Evolutionary conservation across 2,113 vertebrate species (phyloP).

Genomic region (Corythoichthys haematopterus): DNA sequence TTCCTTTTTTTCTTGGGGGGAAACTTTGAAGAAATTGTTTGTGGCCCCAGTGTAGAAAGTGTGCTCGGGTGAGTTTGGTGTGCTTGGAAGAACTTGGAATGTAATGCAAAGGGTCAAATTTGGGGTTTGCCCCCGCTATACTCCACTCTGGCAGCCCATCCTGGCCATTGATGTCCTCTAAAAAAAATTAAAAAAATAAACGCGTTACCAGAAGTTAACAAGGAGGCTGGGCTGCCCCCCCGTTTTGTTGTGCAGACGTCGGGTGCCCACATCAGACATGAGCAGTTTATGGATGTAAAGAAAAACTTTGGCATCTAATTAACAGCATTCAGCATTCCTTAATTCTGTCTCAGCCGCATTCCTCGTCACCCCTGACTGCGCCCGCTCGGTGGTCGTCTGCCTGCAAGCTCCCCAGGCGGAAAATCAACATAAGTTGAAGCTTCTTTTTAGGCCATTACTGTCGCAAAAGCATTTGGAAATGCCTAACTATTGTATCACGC

Average conservation of each 20-base stretch:
- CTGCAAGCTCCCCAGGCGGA: slow-evolving; percentile 34
- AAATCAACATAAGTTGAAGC: slow-evolving; percentile 25
- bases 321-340: slow-evolving; percentile 57
- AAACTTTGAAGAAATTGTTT: no score
- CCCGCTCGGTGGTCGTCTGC: slow-evolving; percentile 29
- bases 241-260: slow-evolving; percentile 19
- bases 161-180: slow-evolving; percentile 29
- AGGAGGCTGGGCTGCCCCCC: slow-evolving; percentile 11
- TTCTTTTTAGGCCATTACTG: not conserved
- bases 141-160: slow-evolving; percentile 24
- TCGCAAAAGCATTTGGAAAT: no score
- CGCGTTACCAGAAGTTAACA: slow-evolving; percentile 39
- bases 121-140: no score
- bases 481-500: no score
- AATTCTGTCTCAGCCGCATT: slow-evolving; percentile 64
- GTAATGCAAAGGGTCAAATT: no score
- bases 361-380: slow-evolving; percentile 60
- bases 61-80: no score
- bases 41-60: no score
- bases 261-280: slow-evolving; percentile 37
- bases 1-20: no score
- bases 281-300: slow-evolving; percentile 30
- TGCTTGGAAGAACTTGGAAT: no score
- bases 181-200: slow-evolving; percentile 25
- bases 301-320: slow-evolving; percentile 46